These are phyloP conservation scores for Parambassis ranga DNA, from an alignment of 2,797 vertebrate genomes.

Conservation along the genomic window DNA sequence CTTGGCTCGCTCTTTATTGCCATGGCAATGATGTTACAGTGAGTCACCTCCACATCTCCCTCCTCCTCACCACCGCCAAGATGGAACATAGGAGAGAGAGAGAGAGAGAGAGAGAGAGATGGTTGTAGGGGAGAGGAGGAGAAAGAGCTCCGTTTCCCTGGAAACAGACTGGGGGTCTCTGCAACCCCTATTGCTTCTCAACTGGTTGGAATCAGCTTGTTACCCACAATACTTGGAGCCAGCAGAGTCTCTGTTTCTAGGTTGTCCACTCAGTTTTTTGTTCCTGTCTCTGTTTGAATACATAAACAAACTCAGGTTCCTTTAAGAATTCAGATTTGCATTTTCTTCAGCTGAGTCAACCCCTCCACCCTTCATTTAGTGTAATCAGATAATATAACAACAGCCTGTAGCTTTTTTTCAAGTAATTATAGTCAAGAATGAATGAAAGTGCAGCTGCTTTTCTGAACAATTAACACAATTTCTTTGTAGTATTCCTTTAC, in stretches of 20 bases:
- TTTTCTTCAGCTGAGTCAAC: not conserved
- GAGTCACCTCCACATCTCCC: constrained; percentile 77
- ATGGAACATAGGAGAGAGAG: constrained; percentile 61
- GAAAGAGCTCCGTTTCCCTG: constrained; percentile 78
- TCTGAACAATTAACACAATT: not conserved
- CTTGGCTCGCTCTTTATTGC: constrained; percentile 68
- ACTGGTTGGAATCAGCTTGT: constrained; percentile 70
- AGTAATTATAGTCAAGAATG: not conserved
- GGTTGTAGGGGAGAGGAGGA: constrained; percentile 24
- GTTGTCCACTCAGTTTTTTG: constrained; percentile 43
- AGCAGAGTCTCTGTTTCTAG: constrained; percentile 58
- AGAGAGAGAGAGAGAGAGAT: constrained; percentile 29
- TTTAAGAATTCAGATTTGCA: constrained; percentile 4
- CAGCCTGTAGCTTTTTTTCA: too few species aligned
- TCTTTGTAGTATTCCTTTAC: not conserved
- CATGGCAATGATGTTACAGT: constrained; percentile 80
- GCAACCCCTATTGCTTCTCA: constrained; percentile 72
- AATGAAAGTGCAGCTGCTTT: not conserved
- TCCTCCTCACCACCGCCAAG: constrained; percentile 66
- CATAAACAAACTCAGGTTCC: not conserved
- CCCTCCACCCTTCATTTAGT: not conserved
- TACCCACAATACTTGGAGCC: constrained; percentile 62
- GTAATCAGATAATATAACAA: constrained; percentile 12
- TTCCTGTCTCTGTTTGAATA: not conserved
- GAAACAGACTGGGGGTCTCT: constrained; percentile 79